Evolutionary conservation across 2,888 invertebrate genomes (phyloP).

Genomic region (Salticus scenicus): DNA sequence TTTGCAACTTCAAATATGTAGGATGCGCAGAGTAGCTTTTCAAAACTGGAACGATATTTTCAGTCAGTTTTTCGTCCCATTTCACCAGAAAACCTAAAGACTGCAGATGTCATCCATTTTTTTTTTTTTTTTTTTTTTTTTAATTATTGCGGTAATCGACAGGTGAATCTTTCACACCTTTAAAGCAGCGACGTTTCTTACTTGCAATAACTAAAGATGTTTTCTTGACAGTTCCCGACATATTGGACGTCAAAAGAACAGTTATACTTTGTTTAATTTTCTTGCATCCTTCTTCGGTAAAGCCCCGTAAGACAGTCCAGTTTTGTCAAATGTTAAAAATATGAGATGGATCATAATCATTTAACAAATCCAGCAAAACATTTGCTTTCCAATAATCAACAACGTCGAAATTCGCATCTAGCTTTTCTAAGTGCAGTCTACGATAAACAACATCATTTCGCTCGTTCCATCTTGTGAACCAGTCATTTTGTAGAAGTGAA

Average conservation of each 20-base stretch:
- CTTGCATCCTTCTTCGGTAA: not conserved
- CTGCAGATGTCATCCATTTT: conserved; percentile 6
- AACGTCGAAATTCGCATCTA: not conserved
- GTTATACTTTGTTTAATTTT: too few relatives aligned
- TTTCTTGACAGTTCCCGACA: too few relatives aligned
- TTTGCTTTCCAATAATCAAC: not conserved
- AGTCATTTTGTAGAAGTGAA: not conserved
- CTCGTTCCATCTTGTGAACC: conserved; percentile 8
- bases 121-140: too few relatives aligned
- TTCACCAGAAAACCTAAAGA: not conserved
- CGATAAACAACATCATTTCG: conserved; percentile 9
- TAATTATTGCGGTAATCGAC: too few relatives aligned
- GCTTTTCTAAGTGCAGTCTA: conserved; percentile 13
- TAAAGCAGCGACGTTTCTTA: too few relatives aligned
- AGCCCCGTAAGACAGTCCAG: not conserved
- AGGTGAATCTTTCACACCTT: too few relatives aligned
- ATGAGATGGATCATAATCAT: not conserved
- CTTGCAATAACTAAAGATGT: too few relatives aligned
- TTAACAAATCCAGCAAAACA: not conserved
- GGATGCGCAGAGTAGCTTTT: too few relatives aligned
- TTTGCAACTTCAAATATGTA: too few relatives aligned
- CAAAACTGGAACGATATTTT: not conserved
- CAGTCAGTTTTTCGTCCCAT: not conserved
- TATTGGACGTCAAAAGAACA: conserved; percentile 1
- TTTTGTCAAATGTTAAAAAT: not conserved